Percentiles rank a stretch among this genome's conserved stretches.
Evolutionary conservation across 2,888 invertebrate species (phyloP).

Genomic region (Nymphalis urticae): DNA sequence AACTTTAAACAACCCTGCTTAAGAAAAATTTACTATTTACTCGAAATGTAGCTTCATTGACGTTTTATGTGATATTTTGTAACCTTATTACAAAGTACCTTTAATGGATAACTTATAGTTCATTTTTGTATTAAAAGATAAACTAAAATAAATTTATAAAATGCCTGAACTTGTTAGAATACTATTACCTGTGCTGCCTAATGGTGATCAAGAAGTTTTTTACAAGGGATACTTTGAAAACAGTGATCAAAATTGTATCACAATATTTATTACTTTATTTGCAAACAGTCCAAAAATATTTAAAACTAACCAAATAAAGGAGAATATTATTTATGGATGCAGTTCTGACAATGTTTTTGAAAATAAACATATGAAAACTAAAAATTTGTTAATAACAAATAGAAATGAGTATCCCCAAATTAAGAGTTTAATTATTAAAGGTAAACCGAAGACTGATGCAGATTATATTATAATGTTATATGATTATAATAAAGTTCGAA

Average conservation of each 20-base stretch:
- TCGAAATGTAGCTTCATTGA: too few species aligned
- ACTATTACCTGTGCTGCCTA: constrained; percentile 53
- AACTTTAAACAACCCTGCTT: too few species aligned
- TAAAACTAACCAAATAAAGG: constrained; percentile 33
- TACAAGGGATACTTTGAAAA: constrained; percentile 54
- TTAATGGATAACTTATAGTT: too few species aligned
- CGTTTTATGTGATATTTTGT: too few species aligned
- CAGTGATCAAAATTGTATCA: constrained; percentile 45
- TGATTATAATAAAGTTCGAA: constrained; percentile 59
- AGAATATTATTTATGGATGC: constrained; percentile 54
- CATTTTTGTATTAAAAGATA: too few species aligned
- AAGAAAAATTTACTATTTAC: too few species aligned
- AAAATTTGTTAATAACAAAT: background rate
- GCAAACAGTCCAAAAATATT: constrained; percentile 40
- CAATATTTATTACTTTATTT: constrained; percentile 58
- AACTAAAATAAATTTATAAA: constrained; percentile 3
- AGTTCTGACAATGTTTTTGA: constrained; percentile 31
- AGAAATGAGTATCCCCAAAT: constrained; percentile 43
- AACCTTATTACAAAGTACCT: too few species aligned
- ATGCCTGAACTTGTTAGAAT: constrained; percentile 47
- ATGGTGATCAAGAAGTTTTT: constrained; percentile 46
- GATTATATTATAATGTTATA: constrained; percentile 62
- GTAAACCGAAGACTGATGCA: constrained; percentile 44
- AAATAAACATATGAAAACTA: background rate
- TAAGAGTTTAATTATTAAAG: constrained; percentile 51